Conservation (phyloP, 2,113 vertebrate genomes). For the Leptobrachium leishanense region DNA sequence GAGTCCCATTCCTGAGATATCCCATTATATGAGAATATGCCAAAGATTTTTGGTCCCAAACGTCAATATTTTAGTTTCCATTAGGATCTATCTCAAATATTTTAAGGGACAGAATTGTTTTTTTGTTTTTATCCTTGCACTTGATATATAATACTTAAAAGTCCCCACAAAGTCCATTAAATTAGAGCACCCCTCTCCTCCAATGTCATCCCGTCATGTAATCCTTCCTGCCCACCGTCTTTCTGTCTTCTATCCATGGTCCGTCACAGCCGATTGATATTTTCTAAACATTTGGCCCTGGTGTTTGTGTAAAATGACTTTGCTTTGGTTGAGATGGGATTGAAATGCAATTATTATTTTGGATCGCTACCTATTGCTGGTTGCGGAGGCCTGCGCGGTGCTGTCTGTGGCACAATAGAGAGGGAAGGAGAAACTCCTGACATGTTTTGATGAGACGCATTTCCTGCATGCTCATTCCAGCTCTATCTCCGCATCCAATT, state of each 20-base stretch:
- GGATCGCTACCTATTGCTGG: not conserved
- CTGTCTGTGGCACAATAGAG: constrained; percentile 24
- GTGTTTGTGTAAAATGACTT: not conserved
- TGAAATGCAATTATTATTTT: not conserved
- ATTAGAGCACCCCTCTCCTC: too few species aligned
- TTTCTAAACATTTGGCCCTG: not conserved
- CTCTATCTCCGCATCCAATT: constrained; percentile 28
- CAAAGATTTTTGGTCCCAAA: too few species aligned
- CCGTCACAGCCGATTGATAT: not conserved
- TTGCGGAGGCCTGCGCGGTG: constrained; percentile 3
- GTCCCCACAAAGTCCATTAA: too few species aligned
- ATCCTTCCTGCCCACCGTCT: not conserved
- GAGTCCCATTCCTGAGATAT: too few species aligned
- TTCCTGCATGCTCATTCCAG: constrained; percentile 29
- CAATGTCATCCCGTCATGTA: too few species aligned
- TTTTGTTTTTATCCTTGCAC: too few species aligned
- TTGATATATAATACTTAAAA: too few species aligned
- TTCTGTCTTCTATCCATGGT: not conserved
- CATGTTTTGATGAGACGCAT: constrained; percentile 18
- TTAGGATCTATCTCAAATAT: too few species aligned
- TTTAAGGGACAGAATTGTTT: too few species aligned
- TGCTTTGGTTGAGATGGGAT: not conserved
- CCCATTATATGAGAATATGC: too few species aligned
- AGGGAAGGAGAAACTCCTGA: constrained; percentile 5
- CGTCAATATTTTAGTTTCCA: too few species aligned